Base-by-base conservation (phyloP, 2,888 invertebrate genomes). In the Zygaena filipendulae region DNA sequence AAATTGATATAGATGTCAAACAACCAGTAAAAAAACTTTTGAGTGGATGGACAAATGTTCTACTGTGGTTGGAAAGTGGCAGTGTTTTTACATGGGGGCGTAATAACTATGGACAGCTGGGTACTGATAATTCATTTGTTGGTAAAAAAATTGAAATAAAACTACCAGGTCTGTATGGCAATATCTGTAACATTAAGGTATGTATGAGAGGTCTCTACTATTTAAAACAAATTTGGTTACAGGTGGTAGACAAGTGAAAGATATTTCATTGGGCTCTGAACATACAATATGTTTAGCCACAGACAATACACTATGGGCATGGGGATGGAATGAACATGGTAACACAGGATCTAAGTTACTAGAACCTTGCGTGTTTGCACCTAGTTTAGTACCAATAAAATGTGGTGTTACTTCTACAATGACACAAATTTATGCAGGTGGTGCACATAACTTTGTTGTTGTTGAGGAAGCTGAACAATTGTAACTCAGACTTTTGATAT, bases 261-360 rank as follows among this genome's bases (percentile, higher is more conserved):
- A 86, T 53, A 54, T 90, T 32, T 82, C 84, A 39, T 63, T 88
- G 42, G 93, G 93, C 2, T 90, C 92, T 1, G 92, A 93, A 49
- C 93, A 93, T 52, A 90, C 87, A 23, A 56, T 93, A 39, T 86
- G 88, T 36, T 62, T 90, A 38, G 82, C 84, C 44, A 82, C 77
- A 36, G 83, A 85, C 32, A 86, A 87, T 16, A 77, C 82, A 25
- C 56, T 92, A 4, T 87, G 85, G 52, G 84, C 88, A 11, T 94
- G 93, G 92, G 93, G 93, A 1, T 94, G 93, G 93, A 93, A 94
- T 64, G 93, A 94, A 52, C 93, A 93, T 68, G 90, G 90, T 20
- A 92, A 89, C 57, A 92, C 92, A 48, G 93, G 92, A 29, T 87
- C 84, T 13, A 43, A 43, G n/a, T n/a, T n/a, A n/a, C 36, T 43